These are phyloP conservation scores for Psophia crepitans DNA, from an alignment of 2,113 vertebrate species.

Conservation along the genomic window DNA sequence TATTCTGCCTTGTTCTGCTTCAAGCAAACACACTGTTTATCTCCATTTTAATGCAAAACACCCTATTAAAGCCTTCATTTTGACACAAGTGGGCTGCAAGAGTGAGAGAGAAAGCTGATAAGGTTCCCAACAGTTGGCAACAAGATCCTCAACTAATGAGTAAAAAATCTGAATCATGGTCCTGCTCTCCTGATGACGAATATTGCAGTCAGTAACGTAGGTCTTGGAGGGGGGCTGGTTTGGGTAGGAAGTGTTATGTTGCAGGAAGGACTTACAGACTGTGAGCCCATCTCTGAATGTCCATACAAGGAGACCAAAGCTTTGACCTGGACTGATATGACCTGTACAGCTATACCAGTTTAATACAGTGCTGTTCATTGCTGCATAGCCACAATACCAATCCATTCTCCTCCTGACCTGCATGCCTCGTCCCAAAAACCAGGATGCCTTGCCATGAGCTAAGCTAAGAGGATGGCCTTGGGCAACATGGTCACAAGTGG, in stretches of 20 bases:
- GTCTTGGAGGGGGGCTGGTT: background rate
- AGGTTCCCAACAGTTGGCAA: slow-evolving; percentile 24
- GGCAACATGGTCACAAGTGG: accelerated
- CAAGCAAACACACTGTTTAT: slow-evolving; percentile 28
- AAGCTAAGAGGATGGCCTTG: background rate
- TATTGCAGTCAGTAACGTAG: background rate
- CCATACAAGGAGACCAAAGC: background rate
- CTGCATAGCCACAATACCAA: background rate
- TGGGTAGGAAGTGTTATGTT: background rate
- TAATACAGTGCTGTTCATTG: background rate
- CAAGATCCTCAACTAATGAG: slow-evolving; percentile 19
- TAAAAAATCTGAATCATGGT: slow-evolving; percentile 27
- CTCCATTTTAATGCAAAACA: slow-evolving; percentile 38
- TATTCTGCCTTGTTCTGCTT: slow-evolving; percentile 9
- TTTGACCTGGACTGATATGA: background rate
- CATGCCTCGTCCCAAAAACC: accelerated
- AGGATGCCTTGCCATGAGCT: background rate
- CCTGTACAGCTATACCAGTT: background rate
- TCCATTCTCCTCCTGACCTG: background rate
- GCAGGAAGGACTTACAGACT: background rate
- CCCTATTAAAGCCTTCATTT: slow-evolving; percentile 45
- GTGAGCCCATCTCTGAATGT: background rate
- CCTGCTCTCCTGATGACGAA: background rate
- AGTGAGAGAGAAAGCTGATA: slow-evolving; percentile 3
- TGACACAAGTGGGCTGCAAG: slow-evolving; percentile 21